These are phyloP conservation scores for Pecten maximus DNA, from an alignment of 2,888 invertebrate genomes.

Conservation along the genomic window DNA sequence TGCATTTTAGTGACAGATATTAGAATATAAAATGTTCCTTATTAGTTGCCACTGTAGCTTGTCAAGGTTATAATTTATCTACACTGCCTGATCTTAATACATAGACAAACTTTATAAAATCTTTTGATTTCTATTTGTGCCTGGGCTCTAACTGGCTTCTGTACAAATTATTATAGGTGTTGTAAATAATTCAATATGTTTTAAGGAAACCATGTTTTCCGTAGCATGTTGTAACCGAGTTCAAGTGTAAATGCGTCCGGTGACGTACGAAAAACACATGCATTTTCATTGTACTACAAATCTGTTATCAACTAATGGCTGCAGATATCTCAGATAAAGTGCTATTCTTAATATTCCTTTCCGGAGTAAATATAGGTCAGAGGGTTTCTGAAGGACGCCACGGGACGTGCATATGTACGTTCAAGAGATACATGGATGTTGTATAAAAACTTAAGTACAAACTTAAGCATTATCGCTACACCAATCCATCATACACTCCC, in stretches of 20 bases:
- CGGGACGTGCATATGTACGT: constrained; percentile 3
- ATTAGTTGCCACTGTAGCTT: no score
- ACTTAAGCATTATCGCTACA: neutral
- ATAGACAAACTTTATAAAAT: no score
- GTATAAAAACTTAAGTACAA: neutral
- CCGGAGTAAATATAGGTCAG: neutral
- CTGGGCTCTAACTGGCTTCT: neutral
- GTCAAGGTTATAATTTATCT: no score
- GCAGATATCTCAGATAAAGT: neutral
- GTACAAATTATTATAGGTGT: neutral
- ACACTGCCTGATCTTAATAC: no score
- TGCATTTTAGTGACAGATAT: no score
- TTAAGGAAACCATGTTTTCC: neutral
- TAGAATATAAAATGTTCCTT: no score
- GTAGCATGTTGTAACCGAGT: neutral
- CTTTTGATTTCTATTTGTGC: no score
- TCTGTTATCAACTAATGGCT: neutral
- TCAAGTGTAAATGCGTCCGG: neutral
- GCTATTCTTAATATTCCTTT: neutral
- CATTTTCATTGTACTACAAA: neutral
- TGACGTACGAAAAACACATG: neutral
- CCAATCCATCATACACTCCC: neutral
- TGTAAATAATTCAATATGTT: neutral
- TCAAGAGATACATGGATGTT: neutral
- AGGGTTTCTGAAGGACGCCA: neutral